Evolutionary conservation across 1,140 invertebrate genomes (phyloP), one percentile per base, ranked within the genome.

Genomic region (Adoxophyes honmai): DNA sequence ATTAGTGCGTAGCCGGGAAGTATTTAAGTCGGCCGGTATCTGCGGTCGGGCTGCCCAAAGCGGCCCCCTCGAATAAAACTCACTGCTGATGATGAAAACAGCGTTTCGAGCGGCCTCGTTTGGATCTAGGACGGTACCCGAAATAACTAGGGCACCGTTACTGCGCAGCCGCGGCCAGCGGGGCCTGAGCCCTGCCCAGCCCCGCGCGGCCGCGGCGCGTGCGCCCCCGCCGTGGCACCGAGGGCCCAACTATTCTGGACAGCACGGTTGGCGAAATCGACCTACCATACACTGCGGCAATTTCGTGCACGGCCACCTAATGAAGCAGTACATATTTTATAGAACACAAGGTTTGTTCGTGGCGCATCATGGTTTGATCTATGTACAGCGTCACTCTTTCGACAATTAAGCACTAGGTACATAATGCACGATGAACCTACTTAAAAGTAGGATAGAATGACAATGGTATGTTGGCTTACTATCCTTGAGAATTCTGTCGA

Each of bases 121-220:
- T 52, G 52, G 61, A 84, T 79, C 73, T 86, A 81, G 83, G 78
- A 77, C 83, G 75, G 70, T 65, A 87, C 81, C 84, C 78, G 70
- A 87, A 87, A 87, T 87, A 86, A 85, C 84, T 87, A 78, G 84
- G 81, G 70, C 84, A 78, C 73, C 70, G 78, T 87, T 78, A 85
- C 73, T 81, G 78, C 83, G 78, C 81, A 83, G 71, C 51, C 72
- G 76, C 60, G 56, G 33, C 74, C 73, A 60, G 37, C 55, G 4
- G 57, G 51, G 14, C 16, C 28, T 59, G 73, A 75, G n/a, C 76
- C 61, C 16, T 34, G 64, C 15, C 10, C 35, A n/a, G 18, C 36
- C 16, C 33, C n/a, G 28, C 21, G 33, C 42, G 37, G 28, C 5
- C 8, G 13, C 36, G 51, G 48, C 51, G 16, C 33, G 13, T 18